Evolutionary conservation across 2,888 invertebrate species (phyloP).

Genomic region (Lasioglossum zephyrum): DNA sequence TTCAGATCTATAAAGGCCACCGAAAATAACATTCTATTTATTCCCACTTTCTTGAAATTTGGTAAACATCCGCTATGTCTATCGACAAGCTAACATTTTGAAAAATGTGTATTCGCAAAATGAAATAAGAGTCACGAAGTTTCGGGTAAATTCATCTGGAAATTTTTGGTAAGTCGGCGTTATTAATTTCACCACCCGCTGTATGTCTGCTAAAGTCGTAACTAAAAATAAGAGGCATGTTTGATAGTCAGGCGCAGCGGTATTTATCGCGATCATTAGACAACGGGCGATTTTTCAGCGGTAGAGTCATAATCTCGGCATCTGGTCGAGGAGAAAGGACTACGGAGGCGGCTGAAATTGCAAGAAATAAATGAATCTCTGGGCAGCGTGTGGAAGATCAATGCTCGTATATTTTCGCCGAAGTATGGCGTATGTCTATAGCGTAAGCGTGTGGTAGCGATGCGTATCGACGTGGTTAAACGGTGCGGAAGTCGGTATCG

Average conservation of each 20-base stretch:
- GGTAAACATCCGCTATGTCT: too few species aligned
- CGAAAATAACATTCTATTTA: too few species aligned
- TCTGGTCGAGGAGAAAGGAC: neutral
- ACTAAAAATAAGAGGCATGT: neutral
- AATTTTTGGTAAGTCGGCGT: too few species aligned
- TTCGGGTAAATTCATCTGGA: too few species aligned
- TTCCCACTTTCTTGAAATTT: too few species aligned
- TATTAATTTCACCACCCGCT: neutral
- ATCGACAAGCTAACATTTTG: too few species aligned
- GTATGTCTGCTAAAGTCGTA: neutral
- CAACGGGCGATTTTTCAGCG: neutral
- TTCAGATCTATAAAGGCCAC: too few species aligned
- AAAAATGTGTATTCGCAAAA: too few species aligned
- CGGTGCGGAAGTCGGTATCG: constrained; percentile 49
- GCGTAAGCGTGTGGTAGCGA: constrained; percentile 16
- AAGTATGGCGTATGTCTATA: constrained; percentile 3
- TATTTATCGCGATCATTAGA: neutral
- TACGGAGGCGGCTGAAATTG: neutral
- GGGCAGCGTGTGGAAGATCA: constrained; percentile 19
- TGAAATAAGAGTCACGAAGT: too few species aligned
- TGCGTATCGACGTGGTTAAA: constrained; percentile 43
- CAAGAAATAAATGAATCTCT: neutral
- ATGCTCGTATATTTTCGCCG: constrained; percentile 39
- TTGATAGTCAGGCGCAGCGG: neutral
- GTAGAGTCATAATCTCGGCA: neutral